Evolutionary conservation across 2,113 vertebrate species (phyloP).

Genomic region (Alaudala cheleensis): DNA sequence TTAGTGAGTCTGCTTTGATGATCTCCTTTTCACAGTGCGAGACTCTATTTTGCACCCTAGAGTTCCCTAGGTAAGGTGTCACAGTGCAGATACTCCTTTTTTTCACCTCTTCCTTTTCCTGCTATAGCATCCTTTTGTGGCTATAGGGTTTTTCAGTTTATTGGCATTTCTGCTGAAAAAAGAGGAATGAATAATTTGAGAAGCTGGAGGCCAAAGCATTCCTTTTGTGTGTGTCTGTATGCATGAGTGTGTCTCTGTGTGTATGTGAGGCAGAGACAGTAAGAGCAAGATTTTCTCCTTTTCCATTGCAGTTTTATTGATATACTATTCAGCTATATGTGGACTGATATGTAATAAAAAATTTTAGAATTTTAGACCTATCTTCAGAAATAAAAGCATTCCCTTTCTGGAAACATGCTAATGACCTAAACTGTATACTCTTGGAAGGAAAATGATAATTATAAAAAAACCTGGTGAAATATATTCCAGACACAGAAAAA

Average conservation of each 20-base stretch:
- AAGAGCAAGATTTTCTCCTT: not conserved
- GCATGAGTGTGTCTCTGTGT: not conserved
- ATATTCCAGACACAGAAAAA: not conserved
- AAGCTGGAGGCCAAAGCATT: not conserved
- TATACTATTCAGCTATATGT: not conserved
- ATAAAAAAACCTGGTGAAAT: not conserved
- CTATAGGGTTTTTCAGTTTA: not conserved
- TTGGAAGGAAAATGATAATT: not conserved
- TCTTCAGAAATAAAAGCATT: not conserved
- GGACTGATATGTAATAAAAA: not conserved
- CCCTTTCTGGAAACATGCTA: not conserved
- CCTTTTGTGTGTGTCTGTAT: not conserved
- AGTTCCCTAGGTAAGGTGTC: slow-evolving; percentile 14
- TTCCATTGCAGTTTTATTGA: not conserved
- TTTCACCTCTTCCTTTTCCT: slow-evolving; percentile 17
- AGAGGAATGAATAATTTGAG: not conserved
- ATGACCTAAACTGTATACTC: not conserved
- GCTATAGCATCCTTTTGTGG: not conserved
- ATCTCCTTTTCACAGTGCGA: slow-evolving; percentile 37
- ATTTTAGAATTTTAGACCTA: not conserved
- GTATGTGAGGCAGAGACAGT: not conserved
- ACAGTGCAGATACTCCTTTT: not conserved
- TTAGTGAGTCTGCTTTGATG: slow-evolving; percentile 17
- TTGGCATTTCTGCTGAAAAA: not conserved
- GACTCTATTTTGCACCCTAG: not conserved